Base-by-base conservation (phyloP, 2,888 invertebrate species). In the Luffia ferchaultella region DNA sequence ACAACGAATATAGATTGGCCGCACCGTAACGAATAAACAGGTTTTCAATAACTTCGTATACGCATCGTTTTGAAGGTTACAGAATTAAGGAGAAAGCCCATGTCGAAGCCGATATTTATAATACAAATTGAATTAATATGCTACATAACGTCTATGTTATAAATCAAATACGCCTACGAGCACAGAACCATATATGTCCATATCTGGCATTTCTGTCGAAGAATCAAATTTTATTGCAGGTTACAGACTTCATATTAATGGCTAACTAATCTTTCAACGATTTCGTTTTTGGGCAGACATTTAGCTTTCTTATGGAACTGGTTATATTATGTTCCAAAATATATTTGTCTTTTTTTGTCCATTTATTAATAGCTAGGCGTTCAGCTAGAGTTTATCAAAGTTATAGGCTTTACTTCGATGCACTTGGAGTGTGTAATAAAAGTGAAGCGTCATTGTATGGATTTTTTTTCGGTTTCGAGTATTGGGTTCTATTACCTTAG, bases 51-150 rank as follows among this genome's bases (percentile, higher is more conserved):
- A 30, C 5, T 30, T 30, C 30, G 30, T 30, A 30, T 3, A 30
- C 30, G 30, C 30, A 12, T 12, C 30, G 30, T 12, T 30, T 61
- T 61, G 49, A 59, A 62, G 54, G 56, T 59, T 60, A 55, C 62
- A 61, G 58, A 68, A 68, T 68, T 61, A 62, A 60, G 64, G 73
- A 64, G 70, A 75, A 75, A 76, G 70, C 73, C 62, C 59, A n/a
- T n/a, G 61, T 56, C 57, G 51, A 54, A 59, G 52, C 57, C 56
- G 61, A 63, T 65, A 67, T 63, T 65, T 60, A 67, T 30, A 12
- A 70, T 67, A 68, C 63, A 65, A 67, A 69, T 67, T 63, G 58
- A 70, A 68, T 71, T 69, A 68, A 72, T 67, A 63, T 60, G 62
- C 58, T 54, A 59, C 57, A 59, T 60, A 62, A 57, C 57, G 58